Evolutionary conservation across 2,797 vertebrate genomes (phyloP), one percentile per base, ranked within the genome.

Genomic region (Synanceia verrucosa): DNA sequence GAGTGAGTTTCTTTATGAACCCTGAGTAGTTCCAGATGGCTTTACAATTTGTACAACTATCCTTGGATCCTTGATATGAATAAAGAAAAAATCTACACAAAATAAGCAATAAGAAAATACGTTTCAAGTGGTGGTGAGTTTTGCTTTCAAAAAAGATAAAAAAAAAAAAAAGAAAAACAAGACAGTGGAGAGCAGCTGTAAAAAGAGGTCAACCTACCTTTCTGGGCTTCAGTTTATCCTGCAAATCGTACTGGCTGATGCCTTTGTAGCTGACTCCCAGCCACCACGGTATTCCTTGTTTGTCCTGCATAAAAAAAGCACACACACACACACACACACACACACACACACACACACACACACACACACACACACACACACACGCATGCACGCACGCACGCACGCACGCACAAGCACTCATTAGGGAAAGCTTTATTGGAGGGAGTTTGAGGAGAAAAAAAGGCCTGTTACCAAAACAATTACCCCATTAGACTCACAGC

Each of bases 261-360:
- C 98, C 97, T 95, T 98, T 99, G 91, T 96, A 98, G 90, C 97
- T 96, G 86, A 98, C 96, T 79, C 98, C 98, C 84, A 99, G 93
- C 98, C 98, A 99, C 98, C 98, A 99, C 0, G 97, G 98, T 81
- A 99, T 94, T 79, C 96, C 97, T 89, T 98, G 97, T 89, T 99
- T 99, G 93, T 99, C 98, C 98, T 99, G 92, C 72, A 91, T 90
- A 84, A 88, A 28, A 76, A 87, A 28, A 75, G 64, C 88, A 5
- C 34, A 57, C 24, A 46, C 68, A 69, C 65, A 75, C 44, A 57
- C 23, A 43, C 59, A 60, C 52, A 65, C 66, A 70, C 12, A 37
- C 37, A 41, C 39, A n/a, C 88, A 5, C 34, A 57, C 24, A 46
- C 68, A 69, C 65, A 75, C 44, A 57, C 23, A 43, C 59, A 60